Base-by-base conservation (phyloP, 2,113 vertebrate species). In the Clarias magur region DNA sequence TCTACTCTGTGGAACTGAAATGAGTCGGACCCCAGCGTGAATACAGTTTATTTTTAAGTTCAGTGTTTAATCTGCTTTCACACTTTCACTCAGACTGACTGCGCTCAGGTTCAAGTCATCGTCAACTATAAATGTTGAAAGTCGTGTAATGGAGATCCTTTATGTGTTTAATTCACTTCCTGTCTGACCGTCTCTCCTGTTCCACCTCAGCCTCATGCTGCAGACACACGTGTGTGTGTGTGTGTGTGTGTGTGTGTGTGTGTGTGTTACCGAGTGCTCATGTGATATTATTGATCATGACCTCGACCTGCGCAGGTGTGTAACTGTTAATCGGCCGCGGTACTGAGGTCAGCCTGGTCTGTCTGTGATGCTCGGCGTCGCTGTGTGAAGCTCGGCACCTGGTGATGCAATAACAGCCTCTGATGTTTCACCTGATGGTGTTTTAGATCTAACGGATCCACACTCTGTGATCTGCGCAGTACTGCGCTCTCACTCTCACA, bases 361-460 rank as follows among this genome's bases (percentile, higher is more conserved):
- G 2, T 17, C 25, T 56, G 75, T 57, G 30, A 57, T 27, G n/a
- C 12, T 27, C 9, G 16, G 30, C 42, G 27, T 6, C 42, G 42
- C 38, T 48, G 6, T 11, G 30, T 72, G 30, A 65, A 21, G 57
- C 59, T 76, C 25, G 21, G 84, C 3, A 15, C 1, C 17, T 85
- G 56, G n/a, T 75, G 34, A 85, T 59, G 70, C 83, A 75, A 76
- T 76, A 75, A 70, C n/a, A 16, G 42, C 6, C 42, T 7, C 42
- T 48, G 54, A 19, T 27, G 73, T 15, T 53, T 78, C 30, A 62
- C 59, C 65, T 72, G 6, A 2, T 53, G 53, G 84, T 85, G 27
- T 62, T 85, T 80, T 19, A 38, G 38, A 27, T 48, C 42, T 48
- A 48, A 48, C 5, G 6, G 42, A 59, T 84, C 30, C 19, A 34